Percentiles rank a stretch among this genome's conserved stretches.
These are phyloP conservation scores for Pseudomyrmex gracilis DNA, from an alignment of 1,140 invertebrate genomes.

Conservation along the genomic window DNA sequence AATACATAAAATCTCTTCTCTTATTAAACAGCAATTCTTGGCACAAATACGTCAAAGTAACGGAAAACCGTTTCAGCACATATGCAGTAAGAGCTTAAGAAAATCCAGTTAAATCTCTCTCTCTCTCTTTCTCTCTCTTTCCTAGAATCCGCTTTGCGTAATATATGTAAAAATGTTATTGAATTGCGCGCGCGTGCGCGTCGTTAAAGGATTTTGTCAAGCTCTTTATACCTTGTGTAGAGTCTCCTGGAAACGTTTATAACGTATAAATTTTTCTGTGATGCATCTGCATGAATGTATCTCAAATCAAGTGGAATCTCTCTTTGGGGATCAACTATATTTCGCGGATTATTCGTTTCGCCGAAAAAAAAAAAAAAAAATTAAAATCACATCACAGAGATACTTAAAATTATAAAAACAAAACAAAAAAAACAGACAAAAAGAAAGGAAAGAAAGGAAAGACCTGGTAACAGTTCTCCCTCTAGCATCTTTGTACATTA, in stretches of 20 bases:
- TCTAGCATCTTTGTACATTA: conserved; percentile 58
- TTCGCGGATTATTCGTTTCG: not conserved
- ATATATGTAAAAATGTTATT: conserved; percentile 22
- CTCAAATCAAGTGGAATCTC: conserved; percentile 29
- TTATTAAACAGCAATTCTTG: conserved; percentile 64
- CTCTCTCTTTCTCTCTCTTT: not conserved
- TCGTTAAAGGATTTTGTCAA: conserved; percentile 39
- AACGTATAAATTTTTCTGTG: conserved; percentile 35
- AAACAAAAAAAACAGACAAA: not conserved
- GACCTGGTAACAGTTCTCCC: conserved; percentile 54
- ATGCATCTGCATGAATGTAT: conserved; percentile 25
- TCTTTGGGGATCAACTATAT: conserved; percentile 35
- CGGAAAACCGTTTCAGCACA: conserved; percentile 35
- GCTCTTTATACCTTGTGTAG: conserved; percentile 11
- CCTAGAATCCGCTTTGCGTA: not conserved
- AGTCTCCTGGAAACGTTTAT: conserved; percentile 10
- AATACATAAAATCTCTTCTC: conserved; percentile 17
- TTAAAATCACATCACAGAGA: conserved; percentile 52
- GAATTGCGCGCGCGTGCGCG: not conserved
- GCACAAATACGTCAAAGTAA: conserved; percentile 59
- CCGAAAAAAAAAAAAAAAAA: conserved; percentile 37
- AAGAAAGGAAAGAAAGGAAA: conserved; percentile 36
- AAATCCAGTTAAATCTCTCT: conserved; percentile 30
- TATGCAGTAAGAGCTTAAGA: conserved; percentile 34
- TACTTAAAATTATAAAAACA: conserved; percentile 38